Percentiles rank a stretch among this genome's conserved stretches.
Conservation (phyloP, 2,113 vertebrate genomes). For the Upupa epops region DNA sequence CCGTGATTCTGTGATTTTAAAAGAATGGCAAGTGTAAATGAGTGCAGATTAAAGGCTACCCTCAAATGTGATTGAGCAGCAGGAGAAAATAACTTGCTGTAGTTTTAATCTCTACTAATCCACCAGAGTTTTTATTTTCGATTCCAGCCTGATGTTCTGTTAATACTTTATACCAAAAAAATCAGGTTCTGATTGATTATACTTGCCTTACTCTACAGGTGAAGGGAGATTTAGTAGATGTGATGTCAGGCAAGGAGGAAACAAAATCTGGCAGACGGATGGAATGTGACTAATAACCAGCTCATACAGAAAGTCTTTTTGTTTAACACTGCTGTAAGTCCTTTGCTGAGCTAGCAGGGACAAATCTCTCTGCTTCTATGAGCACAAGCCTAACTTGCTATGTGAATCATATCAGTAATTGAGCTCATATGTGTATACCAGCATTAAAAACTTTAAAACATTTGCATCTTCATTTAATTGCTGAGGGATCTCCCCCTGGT, state of each 20-base stretch:
- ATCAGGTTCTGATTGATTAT: not conserved
- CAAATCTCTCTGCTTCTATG: not conserved
- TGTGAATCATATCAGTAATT: not conserved
- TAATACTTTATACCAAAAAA: not conserved
- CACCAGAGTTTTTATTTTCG: not conserved
- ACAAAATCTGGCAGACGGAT: not conserved
- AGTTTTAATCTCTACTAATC: slow-evolving; percentile 14
- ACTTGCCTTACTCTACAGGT: not conserved
- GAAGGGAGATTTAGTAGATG: slow-evolving; percentile 25
- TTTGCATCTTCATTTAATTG: not conserved
- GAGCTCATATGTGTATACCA: not conserved
- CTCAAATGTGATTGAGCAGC: not conserved
- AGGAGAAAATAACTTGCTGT: not conserved
- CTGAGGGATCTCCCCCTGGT: not conserved
- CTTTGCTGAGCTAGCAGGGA: not conserved
- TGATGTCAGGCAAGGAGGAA: not conserved
- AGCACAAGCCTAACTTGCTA: not conserved
- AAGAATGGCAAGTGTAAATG: not conserved
- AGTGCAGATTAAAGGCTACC: not conserved
- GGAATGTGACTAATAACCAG: not conserved
- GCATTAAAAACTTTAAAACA: not conserved
- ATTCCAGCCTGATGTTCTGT: not conserved
- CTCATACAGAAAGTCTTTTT: slow-evolving; percentile 23
- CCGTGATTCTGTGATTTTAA: not conserved
- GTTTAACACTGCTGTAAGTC: not conserved